A percentile compares a stretch with the other conserved stretches of the same genome.
Evolutionary conservation across 2,113 vertebrate genomes (phyloP).

Genomic region (Petromus typicus): DNA sequence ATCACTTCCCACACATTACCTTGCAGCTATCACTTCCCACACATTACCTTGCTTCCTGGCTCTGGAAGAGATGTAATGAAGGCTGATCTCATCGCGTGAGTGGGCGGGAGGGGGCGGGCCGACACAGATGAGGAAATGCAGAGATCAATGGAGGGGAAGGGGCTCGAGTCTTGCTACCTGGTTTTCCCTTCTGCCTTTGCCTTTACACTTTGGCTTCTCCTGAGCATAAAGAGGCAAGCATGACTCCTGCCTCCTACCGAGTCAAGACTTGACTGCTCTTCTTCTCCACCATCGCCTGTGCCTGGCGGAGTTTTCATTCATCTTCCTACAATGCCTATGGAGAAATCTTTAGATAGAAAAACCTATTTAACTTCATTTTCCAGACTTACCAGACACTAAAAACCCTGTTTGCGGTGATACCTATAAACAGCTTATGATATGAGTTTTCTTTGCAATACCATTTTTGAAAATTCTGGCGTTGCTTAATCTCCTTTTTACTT

Average conservation of each 20-base stretch:
- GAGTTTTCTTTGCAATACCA: neutral
- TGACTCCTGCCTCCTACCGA: neutral
- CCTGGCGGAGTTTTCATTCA: neutral
- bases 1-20: conserved; percentile 83
- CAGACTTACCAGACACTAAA: conserved; percentile 10
- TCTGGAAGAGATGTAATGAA: conserved; percentile 75
- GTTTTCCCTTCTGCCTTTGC: conserved; percentile 6
- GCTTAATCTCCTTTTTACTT: conserved; percentile 36
- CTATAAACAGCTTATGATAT: neutral
- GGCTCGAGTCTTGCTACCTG: neutral
- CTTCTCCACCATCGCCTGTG: neutral
- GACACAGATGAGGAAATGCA: conserved; percentile 1
- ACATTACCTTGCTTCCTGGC: conserved; percentile 82
- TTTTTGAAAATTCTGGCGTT: conserved; percentile 44
- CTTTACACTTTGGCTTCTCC: neutral
- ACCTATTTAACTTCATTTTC: conserved; percentile 44
- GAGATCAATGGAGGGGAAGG: neutral
- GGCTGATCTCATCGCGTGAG: conserved; percentile 76
- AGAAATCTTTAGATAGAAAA: conserved; percentile 40
- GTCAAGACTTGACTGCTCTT: neutral
- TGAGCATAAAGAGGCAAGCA: neutral
- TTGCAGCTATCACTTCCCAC: conserved; percentile 80
- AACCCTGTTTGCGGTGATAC: conserved; percentile 29
- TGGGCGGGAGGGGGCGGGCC: conserved; percentile 58
- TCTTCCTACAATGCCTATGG: conserved; percentile 35